A percentile compares a stretch with the other conserved stretches of the same genome.
These are phyloP conservation scores for Rhyacichthys aspro DNA, from an alignment of 2,797 vertebrate species.

Conservation along the genomic window DNA sequence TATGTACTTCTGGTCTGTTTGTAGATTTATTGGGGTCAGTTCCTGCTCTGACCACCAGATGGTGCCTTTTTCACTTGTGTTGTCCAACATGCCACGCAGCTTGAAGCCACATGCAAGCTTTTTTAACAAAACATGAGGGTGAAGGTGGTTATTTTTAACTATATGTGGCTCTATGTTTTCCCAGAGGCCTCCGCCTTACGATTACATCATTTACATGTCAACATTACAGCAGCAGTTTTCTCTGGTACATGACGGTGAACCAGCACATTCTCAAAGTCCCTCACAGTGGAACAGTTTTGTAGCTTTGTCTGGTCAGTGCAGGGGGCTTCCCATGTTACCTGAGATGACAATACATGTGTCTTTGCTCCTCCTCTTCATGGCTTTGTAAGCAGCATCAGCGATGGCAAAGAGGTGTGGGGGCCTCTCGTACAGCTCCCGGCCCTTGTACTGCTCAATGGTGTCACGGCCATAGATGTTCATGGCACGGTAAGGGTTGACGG, in stretches of 20 bases:
- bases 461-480: constrained; percentile 95
- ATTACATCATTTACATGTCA: constrained; percentile 7
- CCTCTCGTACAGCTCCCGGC: constrained; percentile 93
- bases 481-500: constrained; percentile 94
- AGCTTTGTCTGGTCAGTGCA: background rate
- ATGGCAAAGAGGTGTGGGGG: constrained; percentile 98
- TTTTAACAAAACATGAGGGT: constrained; percentile 22
- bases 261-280: background rate
- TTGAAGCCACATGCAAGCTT: constrained; percentile 48
- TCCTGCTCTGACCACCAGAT: constrained; percentile 67
- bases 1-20: background rate
- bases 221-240: background rate
- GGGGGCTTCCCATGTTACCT: constrained; percentile 76
- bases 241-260: background rate
- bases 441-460: constrained; percentile 92
- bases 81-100: constrained; percentile 26
- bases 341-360: constrained; percentile 99
- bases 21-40: constrained; percentile 21
- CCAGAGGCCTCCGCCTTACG: constrained; percentile 19
- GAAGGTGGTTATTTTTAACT: constrained; percentile 32
- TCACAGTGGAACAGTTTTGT: background rate
- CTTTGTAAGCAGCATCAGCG: constrained; percentile 97
- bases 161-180: constrained; percentile 18
- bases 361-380: constrained; percentile 97
- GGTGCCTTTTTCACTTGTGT: constrained; percentile 57